phyloP scores from a whole-genome alignment of 2,113 vertebrate genomes.

The chimpanzee (Pan troglodytes) region NHGRI_mPanTro3-v2.1_pri NC_072413.2:64530001-64530500 shows the following conservation, averaged over 20 bases:
- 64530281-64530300: neutral
- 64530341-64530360: neutral
- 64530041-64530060: too few relatives aligned
- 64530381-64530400: slow-evolving; percentile 11
- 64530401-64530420: neutral
- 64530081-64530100: too few relatives aligned
- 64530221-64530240: slow-evolving; percentile 36
- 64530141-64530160: too few relatives aligned
- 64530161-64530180: too few relatives aligned
- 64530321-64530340: slow-evolving; percentile 33
- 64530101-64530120: too few relatives aligned
- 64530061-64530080: too few relatives aligned
- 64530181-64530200: neutral
- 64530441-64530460: slow-evolving; percentile 27
- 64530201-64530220: neutral
- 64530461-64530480: slow-evolving; percentile 1
- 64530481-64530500: neutral
- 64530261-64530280: neutral
- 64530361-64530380: slow-evolving; percentile 22
- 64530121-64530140: too few relatives aligned
- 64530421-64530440: neutral
- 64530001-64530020: too few relatives aligned
- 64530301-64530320: neutral
- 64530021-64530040: too few relatives aligned
- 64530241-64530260: slow-evolving; percentile 22